Percentiles rank a stretch among this genome's conserved stretches.
phyloP scores from a whole-genome alignment of 2,113 vertebrate genomes.

The Strix aluco region DNA sequence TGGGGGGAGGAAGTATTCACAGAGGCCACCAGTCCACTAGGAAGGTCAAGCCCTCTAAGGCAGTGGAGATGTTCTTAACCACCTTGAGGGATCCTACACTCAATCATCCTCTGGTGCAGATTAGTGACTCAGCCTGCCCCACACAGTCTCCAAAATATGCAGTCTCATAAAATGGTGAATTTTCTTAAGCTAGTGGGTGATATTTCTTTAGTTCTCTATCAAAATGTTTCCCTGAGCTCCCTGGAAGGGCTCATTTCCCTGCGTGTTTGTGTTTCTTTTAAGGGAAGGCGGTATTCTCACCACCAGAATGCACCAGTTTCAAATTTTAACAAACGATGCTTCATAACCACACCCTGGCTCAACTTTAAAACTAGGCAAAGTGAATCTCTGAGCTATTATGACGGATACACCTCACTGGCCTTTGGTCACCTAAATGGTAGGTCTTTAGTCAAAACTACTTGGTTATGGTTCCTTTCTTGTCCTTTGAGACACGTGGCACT shows the following conservation, averaged over 20 bases:
- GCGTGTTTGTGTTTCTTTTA: not conserved
- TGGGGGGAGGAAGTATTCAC: fast-evolving
- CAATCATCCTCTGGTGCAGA: not conserved
- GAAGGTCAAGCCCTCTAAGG: not conserved
- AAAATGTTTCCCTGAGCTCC: not conserved
- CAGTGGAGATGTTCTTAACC: not conserved
- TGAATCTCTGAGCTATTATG: not conserved
- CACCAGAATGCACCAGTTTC: fast-evolving
- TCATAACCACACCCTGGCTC: not conserved
- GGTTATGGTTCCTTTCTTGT: not conserved
- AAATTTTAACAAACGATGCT: not conserved
- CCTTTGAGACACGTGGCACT: not conserved
- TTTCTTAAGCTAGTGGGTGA: not conserved
- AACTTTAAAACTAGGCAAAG: not conserved
- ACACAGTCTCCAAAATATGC: not conserved
- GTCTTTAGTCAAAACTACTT: not conserved
- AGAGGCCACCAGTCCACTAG: not conserved
- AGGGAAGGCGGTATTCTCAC: not conserved
- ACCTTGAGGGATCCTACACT: not conserved
- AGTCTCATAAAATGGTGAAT: not conserved
- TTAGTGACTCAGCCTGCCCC: not conserved
- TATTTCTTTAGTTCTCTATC: not conserved
- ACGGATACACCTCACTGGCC: not conserved
- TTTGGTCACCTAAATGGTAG: not conserved
- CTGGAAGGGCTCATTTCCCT: not conserved